Evolutionary conservation across 2,888 invertebrate genomes (phyloP).

Genomic region (Athetis lepigone): DNA sequence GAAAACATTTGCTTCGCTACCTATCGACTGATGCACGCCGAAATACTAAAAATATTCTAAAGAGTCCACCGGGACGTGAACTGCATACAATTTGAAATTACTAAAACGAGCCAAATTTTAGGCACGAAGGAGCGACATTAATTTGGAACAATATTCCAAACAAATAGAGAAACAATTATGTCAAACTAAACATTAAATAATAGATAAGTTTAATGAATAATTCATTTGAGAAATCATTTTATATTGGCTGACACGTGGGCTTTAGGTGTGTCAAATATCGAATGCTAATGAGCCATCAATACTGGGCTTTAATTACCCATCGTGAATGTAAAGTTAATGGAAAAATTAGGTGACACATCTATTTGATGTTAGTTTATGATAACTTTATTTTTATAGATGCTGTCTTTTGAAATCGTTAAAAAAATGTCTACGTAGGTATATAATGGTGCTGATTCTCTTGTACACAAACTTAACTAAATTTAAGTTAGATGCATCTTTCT

Average conservation of each 20-base stretch:
- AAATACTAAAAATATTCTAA: constrained; percentile 53
- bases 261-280: constrained; percentile 52
- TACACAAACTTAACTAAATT: too few species aligned
- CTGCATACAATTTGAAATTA: constrained; percentile 1
- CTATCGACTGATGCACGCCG: constrained; percentile 63
- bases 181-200: constrained; percentile 36
- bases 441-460: too few species aligned
- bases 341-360: constrained; percentile 26
- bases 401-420: too few species aligned
- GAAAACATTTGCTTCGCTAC: constrained; percentile 74
- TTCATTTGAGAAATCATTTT: constrained; percentile 50
- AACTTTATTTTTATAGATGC: background rate
- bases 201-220: constrained; percentile 42
- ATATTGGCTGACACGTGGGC: constrained; percentile 44
- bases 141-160: constrained; percentile 17
- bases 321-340: constrained; percentile 27
- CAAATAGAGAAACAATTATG: constrained; percentile 24
- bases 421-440: too few species aligned
- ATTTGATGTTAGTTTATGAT: constrained; percentile 9
- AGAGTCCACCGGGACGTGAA: constrained; percentile 12
- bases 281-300: constrained; percentile 57
- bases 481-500: too few species aligned
- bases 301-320: constrained; percentile 31
- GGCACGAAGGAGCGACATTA: background rate
- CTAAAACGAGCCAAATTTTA: constrained; percentile 7